Percentiles rank a stretch among this genome's conserved stretches.
phyloP scores from a whole-genome alignment of 1,140 invertebrate species.

The Aphaenogaster floridana region DNA sequence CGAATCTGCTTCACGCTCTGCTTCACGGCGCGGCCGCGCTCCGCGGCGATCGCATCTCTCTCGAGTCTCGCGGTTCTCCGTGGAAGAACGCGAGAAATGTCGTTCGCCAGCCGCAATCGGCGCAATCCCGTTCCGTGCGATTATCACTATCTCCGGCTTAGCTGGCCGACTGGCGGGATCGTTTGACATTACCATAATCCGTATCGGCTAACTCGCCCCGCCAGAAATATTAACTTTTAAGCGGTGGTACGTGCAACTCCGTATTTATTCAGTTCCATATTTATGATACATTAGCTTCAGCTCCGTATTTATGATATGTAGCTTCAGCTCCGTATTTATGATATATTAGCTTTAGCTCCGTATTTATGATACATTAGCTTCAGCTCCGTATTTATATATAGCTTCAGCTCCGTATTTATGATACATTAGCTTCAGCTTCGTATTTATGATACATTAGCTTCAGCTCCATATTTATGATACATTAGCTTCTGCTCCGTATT shows the following conservation, averaged over 20 bases:
- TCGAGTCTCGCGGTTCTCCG: conserved; percentile 32
- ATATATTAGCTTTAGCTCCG: not conserved
- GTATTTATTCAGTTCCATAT: no score
- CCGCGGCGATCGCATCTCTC: conserved; percentile 50
- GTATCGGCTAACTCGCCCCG: conserved; percentile 36
- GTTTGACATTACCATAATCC: conserved; percentile 72
- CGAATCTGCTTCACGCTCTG: conserved; percentile 57
- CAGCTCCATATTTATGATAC: no score
- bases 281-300: not conserved
- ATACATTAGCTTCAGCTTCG: not conserved
- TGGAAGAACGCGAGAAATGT: conserved; percentile 36
- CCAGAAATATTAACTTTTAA: not conserved
- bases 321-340: not conserved
- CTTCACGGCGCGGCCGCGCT: conserved; percentile 42
- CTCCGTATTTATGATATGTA: not conserved
- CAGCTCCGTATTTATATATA: not conserved
- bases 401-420: not conserved
- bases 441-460: not conserved
- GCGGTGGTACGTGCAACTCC: conserved; percentile 40
- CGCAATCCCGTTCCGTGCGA: conserved; percentile 3
- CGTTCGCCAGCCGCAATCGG: conserved; percentile 26
- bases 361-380: not conserved
- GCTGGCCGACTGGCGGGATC: conserved; percentile 17
- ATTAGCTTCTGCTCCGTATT: not conserved
- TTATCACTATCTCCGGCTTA: conserved; percentile 72